Conservation (phyloP, 2,113 vertebrate genomes). For the Hepsetus odoe region DNA sequence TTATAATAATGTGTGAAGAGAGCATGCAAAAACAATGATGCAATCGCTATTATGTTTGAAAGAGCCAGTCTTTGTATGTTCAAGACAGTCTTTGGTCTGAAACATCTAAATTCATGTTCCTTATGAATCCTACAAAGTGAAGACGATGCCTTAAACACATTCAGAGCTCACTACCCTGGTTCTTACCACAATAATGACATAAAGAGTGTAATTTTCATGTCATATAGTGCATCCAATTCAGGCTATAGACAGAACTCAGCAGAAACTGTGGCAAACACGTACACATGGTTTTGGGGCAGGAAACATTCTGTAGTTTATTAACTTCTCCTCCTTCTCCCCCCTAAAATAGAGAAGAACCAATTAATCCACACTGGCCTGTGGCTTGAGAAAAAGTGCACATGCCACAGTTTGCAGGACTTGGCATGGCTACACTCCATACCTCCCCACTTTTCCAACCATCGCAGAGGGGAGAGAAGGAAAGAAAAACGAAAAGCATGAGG, state of each 20-base stretch:
- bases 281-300: slow-evolving; percentile 15
- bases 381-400: slow-evolving; percentile 61
- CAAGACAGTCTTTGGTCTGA: background rate
- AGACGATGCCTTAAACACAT: background rate
- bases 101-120: background rate
- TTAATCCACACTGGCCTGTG: slow-evolving; percentile 51
- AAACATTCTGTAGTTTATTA: slow-evolving; percentile 57
- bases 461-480: slow-evolving; percentile 20
- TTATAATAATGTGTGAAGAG: background rate
- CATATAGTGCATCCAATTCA: background rate
- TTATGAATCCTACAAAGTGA: background rate
- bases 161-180: background rate
- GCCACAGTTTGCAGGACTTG: slow-evolving; percentile 54
- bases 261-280: slow-evolving; percentile 19
- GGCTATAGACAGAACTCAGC: slow-evolving; percentile 30
- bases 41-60: background rate
- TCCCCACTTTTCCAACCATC: slow-evolving; percentile 48
- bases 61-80: background rate
- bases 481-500: slow-evolving; percentile 22
- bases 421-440: slow-evolving; percentile 36
- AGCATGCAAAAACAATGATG: slow-evolving; percentile 9
- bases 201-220: slow-evolving; percentile 23
- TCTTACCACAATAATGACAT: background rate
- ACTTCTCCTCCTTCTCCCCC: slow-evolving; percentile 38
- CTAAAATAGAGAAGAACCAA: slow-evolving; percentile 61